Evolutionary conservation across 2,113 vertebrate species (phyloP), one percentile per base, ranked within the genome.

Genomic region (Dolichallabes microphthalmus): DNA sequence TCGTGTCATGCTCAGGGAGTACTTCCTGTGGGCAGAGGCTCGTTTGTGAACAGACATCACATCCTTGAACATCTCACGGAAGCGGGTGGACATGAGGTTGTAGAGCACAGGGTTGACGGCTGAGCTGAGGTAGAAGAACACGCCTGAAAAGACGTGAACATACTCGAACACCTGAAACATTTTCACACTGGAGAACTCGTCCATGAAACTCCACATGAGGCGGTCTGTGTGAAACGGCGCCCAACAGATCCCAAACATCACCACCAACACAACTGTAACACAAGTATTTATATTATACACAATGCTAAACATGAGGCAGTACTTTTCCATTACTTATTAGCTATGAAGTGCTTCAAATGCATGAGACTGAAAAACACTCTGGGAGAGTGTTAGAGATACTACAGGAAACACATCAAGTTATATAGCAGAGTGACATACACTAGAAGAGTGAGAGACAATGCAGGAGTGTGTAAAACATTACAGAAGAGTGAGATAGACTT

Each of bases 171-270:
- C 32, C 73, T 96, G 91, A 90, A 96, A 97, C 89, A 96, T 93
- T 90, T 94, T 85, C 9, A 85, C 85, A 91, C 94, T 92, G n/a
- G 95, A 97, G 96, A 96, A 96, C 13, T 92, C 81, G 15, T 91
- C 92, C 89, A 98, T 87, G 6, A 96, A 96, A 87, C 97, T 98
- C 98, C 97, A 98, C 95, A 99, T 95, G 0, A 99, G 95, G 7
- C 97, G 96, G 86, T 99, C 97, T 0, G 92, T 94, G 89, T 98
- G 97, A 91, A 98, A 98, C 0, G 97, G 98, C 9, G 98, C 97
- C 98, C 98, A 99, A 92, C 97, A 98, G 93, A 98, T 94, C 30
- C 93, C 96, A 0, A 99, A 98, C 64, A 98, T 96, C 88, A 98
- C 93, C 76, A 99, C 98, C 88, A 99, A 93, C 30, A 96, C 94